A percentile compares a stretch with the other conserved stretches of the same genome.
Conservation (phyloP, 2,888 invertebrate species). For the Antitype chi region DNA sequence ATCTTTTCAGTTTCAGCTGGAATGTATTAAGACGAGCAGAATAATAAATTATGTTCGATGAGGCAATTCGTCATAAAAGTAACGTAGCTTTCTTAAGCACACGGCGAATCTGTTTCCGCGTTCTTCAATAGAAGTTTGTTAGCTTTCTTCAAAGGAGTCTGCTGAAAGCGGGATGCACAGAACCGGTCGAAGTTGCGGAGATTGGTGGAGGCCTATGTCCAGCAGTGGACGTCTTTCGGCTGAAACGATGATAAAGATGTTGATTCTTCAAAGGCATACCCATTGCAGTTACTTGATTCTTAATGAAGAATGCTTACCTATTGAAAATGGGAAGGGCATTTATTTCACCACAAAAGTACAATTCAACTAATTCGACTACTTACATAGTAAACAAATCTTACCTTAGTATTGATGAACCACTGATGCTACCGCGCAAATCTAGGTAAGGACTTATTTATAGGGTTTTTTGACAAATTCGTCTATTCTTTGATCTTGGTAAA, state of each 20-base stretch:
- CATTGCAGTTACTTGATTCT: no score
- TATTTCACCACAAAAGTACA: no score
- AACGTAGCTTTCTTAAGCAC: conserved; percentile 33
- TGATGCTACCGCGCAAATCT: neutral
- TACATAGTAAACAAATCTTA: no score
- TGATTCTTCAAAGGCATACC: no score
- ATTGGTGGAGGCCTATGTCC: no score
- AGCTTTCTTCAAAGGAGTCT: conserved; percentile 54
- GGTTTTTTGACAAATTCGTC: neutral
- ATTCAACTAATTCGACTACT: no score
- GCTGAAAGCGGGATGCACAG: no score
- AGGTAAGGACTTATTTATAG: neutral
- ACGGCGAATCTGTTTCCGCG: conserved; percentile 51
- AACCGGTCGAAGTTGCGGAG: no score
- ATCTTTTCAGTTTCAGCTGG: neutral
- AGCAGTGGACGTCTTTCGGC: no score
- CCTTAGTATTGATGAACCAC: neutral
- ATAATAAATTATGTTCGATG: conserved; percentile 2
- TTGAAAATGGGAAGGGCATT: no score
- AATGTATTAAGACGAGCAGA: conserved; percentile 2
- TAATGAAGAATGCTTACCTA: no score
- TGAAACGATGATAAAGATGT: no score
- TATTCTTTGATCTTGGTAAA: neutral
- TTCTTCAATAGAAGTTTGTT: conserved; percentile 61
- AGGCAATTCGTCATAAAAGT: conserved; percentile 37